Conservation (phyloP, 2,888 invertebrate species). For the Oscheius sp. region DNA sequence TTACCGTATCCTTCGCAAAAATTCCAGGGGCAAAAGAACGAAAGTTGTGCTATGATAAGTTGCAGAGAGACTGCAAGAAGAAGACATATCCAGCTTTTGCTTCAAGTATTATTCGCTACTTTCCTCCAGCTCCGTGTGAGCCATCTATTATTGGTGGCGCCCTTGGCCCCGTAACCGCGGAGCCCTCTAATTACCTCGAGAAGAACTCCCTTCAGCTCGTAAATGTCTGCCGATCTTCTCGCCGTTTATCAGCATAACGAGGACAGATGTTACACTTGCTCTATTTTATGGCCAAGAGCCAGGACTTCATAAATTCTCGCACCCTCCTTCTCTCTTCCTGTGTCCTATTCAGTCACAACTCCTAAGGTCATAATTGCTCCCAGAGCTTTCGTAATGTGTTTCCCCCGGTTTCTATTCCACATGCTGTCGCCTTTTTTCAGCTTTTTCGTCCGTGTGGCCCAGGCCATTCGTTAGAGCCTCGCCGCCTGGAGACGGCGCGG, state of each 20-base stretch:
- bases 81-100: too few relatives aligned
- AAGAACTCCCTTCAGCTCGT: conserved; percentile 17
- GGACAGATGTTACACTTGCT: conserved; percentile 32
- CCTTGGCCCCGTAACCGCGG: conserved; percentile 1
- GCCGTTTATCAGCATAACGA: conserved; percentile 33
- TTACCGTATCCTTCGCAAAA: too few relatives aligned
- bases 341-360: conserved; percentile 12
- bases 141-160: neutral
- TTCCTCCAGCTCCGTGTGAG: too few relatives aligned
- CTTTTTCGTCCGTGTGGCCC: conserved; percentile 13
- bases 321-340: conserved; percentile 1
- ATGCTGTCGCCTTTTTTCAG: conserved; percentile 8
- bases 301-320: conserved; percentile 34
- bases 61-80: too few relatives aligned
- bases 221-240: conserved; percentile 9
- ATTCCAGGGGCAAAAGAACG: too few relatives aligned
- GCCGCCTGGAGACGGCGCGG: conserved; percentile 29
- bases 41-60: too few relatives aligned
- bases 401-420: conserved; percentile 28
- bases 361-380: neutral
- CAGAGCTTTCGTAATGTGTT: too few relatives aligned
- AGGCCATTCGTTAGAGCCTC: conserved; percentile 18
- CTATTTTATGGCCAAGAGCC: conserved; percentile 20
- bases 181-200: conserved; percentile 5
- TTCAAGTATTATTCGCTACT: too few relatives aligned